These are phyloP conservation scores for Schizotus pectinicornis DNA, from an alignment of 2,888 invertebrate species.

Conservation along the genomic window DNA sequence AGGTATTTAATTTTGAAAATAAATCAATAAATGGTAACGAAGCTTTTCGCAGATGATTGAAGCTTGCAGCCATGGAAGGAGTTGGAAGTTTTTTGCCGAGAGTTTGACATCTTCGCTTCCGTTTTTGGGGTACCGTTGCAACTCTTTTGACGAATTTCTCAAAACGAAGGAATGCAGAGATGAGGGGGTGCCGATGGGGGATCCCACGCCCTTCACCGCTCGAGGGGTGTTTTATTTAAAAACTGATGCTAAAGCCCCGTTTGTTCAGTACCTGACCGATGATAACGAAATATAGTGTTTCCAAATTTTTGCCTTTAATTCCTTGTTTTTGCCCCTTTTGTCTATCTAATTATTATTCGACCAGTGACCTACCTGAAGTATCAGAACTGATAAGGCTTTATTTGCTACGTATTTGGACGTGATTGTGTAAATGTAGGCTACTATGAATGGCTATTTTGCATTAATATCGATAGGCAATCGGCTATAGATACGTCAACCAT, in stretches of 20 bases:
- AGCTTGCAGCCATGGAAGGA: conserved; percentile 73
- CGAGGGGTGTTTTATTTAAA: conserved; percentile 44
- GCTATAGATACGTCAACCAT: too few relatives aligned
- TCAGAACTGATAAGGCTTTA: too few relatives aligned
- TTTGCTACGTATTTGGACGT: too few relatives aligned
- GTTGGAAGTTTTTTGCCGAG: conserved; percentile 68
- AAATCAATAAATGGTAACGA: conserved; percentile 11
- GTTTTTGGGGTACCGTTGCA: conserved; percentile 66
- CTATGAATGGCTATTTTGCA: too few relatives aligned
- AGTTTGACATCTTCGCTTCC: conserved; percentile 64
- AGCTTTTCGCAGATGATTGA: conserved; percentile 58
- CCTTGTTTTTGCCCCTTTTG: neutral
- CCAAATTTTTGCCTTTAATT: neutral
- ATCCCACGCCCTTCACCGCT: conserved; percentile 36
- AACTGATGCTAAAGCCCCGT: conserved; percentile 23
- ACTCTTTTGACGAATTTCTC: conserved; percentile 61
- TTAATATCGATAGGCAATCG: too few relatives aligned
- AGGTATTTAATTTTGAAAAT: conserved; percentile 44
- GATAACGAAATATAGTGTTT: too few relatives aligned
- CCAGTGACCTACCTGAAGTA: too few relatives aligned
- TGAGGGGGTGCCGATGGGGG: conserved; percentile 41
- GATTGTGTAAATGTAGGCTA: too few relatives aligned
- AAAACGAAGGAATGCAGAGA: conserved; percentile 38
- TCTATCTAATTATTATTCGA: too few relatives aligned
- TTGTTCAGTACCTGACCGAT: neutral